Evolutionary conservation across 2,888 invertebrate genomes (phyloP).

Genomic region (Ryuthela nishihirai): DNA sequence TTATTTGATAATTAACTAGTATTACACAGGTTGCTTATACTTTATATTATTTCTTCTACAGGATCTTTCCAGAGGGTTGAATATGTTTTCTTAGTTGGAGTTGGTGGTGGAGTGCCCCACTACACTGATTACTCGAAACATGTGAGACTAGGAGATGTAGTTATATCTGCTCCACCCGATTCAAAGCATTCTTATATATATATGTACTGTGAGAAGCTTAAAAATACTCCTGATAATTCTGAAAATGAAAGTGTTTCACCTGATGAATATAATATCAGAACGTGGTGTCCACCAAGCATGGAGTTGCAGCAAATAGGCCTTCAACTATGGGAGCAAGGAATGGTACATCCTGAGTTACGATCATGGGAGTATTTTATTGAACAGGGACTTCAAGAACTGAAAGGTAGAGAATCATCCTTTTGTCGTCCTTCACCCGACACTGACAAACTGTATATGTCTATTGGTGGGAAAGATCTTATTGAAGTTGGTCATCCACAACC

Average conservation of each 20-base stretch:
- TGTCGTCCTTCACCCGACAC: slow-evolving; percentile 70
- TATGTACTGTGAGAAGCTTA: slow-evolving; percentile 66
- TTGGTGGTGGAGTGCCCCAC: slow-evolving; percentile 95
- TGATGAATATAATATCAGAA: slow-evolving; percentile 57
- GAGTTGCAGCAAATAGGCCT: slow-evolving; percentile 70
- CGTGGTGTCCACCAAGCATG: slow-evolving; percentile 72
- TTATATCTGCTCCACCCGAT: slow-evolving; percentile 67
- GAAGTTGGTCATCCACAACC: slow-evolving; percentile 85
- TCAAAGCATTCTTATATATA: slow-evolving; percentile 63
- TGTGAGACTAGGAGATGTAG: slow-evolving; percentile 87
- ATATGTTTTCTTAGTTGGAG: slow-evolving; percentile 92
- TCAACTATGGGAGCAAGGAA: slow-evolving; percentile 54
- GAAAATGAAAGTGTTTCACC: slow-evolving; percentile 27
- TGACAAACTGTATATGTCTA: slow-evolving; percentile 84
- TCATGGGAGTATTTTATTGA: slow-evolving; percentile 75
- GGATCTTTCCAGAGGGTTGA: slow-evolving; percentile 85
- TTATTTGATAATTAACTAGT: no score
- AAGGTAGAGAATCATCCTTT: slow-evolving; percentile 62
- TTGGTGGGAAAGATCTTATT: slow-evolving; percentile 83
- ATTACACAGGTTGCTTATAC: no score
- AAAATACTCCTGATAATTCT: slow-evolving; percentile 36
- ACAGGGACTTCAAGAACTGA: slow-evolving; percentile 63
- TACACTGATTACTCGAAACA: slow-evolving; percentile 91
- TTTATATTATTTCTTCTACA: slow-evolving; percentile 44
- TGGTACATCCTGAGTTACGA: slow-evolving; percentile 50